Conservation (phyloP, 2,888 invertebrate species). For the Eristalis pertinax region DNA sequence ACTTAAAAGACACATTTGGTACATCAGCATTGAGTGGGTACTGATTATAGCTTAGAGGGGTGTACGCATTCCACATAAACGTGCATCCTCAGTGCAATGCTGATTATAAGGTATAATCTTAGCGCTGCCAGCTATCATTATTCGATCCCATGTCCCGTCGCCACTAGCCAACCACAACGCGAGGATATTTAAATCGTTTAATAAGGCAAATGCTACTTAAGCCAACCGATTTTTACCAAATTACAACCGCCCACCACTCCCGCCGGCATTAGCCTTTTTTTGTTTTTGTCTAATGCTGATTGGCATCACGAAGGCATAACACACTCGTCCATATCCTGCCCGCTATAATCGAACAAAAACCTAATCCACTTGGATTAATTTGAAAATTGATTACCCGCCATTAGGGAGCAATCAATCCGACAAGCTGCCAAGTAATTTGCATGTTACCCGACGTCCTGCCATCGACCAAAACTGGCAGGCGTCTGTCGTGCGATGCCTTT, state of each 20-base stretch:
- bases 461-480: slow-evolving; percentile 5
- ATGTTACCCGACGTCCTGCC: slow-evolving; percentile 50
- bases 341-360: slow-evolving; percentile 6
- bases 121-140: too few species aligned
- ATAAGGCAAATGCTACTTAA: too few species aligned
- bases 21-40: too few species aligned
- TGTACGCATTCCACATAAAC: too few species aligned
- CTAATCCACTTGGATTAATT: slow-evolving; percentile 55
- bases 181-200: too few species aligned
- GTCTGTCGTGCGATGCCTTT: slow-evolving; percentile 12
- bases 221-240: background rate
- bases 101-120: too few species aligned
- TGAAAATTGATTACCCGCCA: slow-evolving; percentile 63
- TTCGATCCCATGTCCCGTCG: too few species aligned
- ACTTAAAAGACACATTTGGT: too few species aligned
- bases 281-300: background rate
- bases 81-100: too few species aligned
- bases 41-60: too few species aligned
- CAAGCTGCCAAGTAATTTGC: slow-evolving; percentile 60
- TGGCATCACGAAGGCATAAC: background rate
- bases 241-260: background rate
- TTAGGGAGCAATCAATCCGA: slow-evolving; percentile 57
- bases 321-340: background rate
- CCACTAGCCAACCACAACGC: too few species aligned
- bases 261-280: background rate